Evolutionary conservation across 2,888 invertebrate genomes (phyloP), one percentile per base, ranked within the genome.

Genomic region (Coelogynopora nodosa): DNA sequence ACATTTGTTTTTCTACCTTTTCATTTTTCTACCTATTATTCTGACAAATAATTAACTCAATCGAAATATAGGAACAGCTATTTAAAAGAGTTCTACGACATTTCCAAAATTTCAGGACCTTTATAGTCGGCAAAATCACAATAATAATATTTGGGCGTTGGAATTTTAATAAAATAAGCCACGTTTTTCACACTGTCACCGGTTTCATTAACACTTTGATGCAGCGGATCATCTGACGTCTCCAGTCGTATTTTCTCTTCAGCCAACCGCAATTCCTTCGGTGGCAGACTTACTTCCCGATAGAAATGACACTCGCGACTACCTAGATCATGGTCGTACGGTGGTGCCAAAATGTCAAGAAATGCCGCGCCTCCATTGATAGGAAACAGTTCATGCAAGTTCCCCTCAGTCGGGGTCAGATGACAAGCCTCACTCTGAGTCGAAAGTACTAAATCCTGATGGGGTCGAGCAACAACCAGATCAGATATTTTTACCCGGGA

Each of bases 261-360:
- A 0, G 86, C 30, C 29, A 74, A 74, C 5, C 74, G 74, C 23
- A 74, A 23, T 26, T 49, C 67, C 84, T 27, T 67, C 31, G 85
- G 82, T 1, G 85, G 88, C 18, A 88, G 88, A 23, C 87, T 88
- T 2, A 89, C 67, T 67, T 89, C 89, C 87, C 88, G 87, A 88
- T 90, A 92, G 87, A 92, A 92, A 86, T 90, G 90, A 86, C 92
- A 91, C 31, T 90, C 90, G 49, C 91, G 89, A 85, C 94, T 87
- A 0, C 89, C 89, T 18, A 88, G 85, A 67, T 88, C 87, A 85
- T 89, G 88, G 86, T 91, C 94, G 90, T 97, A 97, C 0, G 97
- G 97, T 13, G 97, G 97, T 84, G 96, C 94, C n/a, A 97, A 93
- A 85, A 97, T 95, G 91, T 97, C 97, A 84, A 97, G 93, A 92